These are phyloP conservation scores for Andrena haemorrhoa DNA, from an alignment of 2,888 invertebrate species.

Conservation along the genomic window DNA sequence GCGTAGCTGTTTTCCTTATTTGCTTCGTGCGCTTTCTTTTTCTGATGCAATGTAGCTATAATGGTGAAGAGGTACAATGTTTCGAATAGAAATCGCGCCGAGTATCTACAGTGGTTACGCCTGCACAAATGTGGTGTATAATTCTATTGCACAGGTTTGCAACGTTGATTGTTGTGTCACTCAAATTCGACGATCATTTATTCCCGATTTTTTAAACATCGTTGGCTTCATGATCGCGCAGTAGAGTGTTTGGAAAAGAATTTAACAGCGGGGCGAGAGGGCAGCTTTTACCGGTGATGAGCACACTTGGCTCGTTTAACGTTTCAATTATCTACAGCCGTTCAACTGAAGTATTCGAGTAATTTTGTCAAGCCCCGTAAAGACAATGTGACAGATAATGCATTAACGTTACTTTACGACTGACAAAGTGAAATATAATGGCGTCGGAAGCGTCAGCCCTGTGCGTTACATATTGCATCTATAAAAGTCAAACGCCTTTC, in stretches of 20 bases:
- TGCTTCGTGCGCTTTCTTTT: slow-evolving; percentile 1
- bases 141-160: neutral
- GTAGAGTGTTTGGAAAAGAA: too few species aligned
- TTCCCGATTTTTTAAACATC: too few species aligned
- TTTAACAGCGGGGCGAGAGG: too few species aligned
- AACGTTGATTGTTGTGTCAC: neutral
- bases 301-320: too few species aligned
- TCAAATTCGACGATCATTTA: too few species aligned
- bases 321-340: too few species aligned
- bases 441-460: neutral
- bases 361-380: too few species aligned
- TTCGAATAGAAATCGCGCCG: neutral
- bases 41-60: neutral
- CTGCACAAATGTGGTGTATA: neutral
- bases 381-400: neutral
- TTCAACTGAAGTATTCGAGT: too few species aligned
- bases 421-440: neutral
- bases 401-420: slow-evolving; percentile 7
- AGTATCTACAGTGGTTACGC: neutral
- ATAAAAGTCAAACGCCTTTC: slow-evolving; percentile 12
- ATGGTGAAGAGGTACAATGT: neutral
- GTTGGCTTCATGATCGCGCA: too few species aligned
- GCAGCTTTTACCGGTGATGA: too few species aligned
- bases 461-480: neutral
- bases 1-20: neutral